A percentile compares a stretch with the other conserved stretches of the same genome.
phyloP scores from a whole-genome alignment of 2,888 invertebrate genomes.

The Lutraria lutraria region DNA sequence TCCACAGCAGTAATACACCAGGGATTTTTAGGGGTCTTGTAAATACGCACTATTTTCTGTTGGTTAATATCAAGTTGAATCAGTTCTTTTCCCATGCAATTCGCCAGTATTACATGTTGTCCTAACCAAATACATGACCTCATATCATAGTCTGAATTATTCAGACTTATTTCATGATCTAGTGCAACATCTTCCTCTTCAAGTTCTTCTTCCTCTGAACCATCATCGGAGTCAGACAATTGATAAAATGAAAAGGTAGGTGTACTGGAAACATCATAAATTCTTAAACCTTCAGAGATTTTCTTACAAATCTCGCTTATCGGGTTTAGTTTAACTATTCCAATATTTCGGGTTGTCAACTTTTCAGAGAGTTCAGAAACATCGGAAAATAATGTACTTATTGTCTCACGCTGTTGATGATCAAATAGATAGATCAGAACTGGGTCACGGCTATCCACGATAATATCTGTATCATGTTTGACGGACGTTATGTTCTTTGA shows the following conservation, averaged over 20 bases:
- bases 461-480: too few relatives aligned
- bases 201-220: neutral
- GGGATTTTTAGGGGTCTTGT: neutral
- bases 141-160: neutral
- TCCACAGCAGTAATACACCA: neutral
- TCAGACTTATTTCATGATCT: neutral
- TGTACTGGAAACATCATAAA: neutral
- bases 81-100: neutral
- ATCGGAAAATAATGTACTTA: too few relatives aligned
- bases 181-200: neutral
- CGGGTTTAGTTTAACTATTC: too few relatives aligned
- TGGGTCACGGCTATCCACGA: too few relatives aligned
- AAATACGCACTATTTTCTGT: neutral
- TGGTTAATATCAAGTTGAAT: neutral
- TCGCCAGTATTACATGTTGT: neutral
- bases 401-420: too few relatives aligned
- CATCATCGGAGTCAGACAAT: neutral
- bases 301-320: too few relatives aligned
- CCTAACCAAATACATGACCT: neutral
- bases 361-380: too few relatives aligned
- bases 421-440: too few relatives aligned
- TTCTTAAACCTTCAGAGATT: neutral
- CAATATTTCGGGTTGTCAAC: too few relatives aligned
- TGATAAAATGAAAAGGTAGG: neutral
- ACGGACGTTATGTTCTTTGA: too few relatives aligned